These are phyloP conservation scores for Nyctalus aviator DNA, from an alignment of 2,797 vertebrate species.

Conservation along the genomic window DNA sequence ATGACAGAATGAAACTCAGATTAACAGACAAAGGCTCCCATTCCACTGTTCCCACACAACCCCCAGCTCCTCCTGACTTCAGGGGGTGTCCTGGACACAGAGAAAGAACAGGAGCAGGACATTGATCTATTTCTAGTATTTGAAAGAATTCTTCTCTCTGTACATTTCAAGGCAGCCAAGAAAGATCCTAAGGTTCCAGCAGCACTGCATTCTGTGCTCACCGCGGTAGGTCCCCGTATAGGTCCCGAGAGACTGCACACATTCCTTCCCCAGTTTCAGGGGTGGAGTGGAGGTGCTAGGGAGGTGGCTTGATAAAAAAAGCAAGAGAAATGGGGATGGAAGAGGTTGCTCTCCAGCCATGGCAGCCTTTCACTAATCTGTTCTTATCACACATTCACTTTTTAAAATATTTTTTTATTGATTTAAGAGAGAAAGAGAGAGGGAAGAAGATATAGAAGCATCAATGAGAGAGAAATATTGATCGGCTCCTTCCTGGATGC, in stretches of 20 bases:
- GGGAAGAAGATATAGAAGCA: too few species aligned
- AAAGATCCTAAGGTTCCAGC: not conserved
- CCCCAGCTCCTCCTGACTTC: slow-evolving; percentile 6
- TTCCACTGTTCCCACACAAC: not conserved
- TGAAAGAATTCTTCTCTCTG: slow-evolving; percentile 23
- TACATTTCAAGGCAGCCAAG: slow-evolving; percentile 43
- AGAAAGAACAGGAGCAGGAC: slow-evolving; percentile 24
- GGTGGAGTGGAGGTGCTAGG: not conserved
- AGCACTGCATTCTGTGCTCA: not conserved
- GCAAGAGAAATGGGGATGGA: not conserved
- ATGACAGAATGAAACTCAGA: slow-evolving; percentile 62
- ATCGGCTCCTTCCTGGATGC: too few species aligned
- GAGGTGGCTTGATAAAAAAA: not conserved
- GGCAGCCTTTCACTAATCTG: not conserved
- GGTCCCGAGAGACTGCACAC: not conserved
- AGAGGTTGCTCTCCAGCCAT: not conserved
- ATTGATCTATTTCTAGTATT: slow-evolving; percentile 24
- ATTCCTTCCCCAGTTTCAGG: not conserved
- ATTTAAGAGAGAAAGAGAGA: too few species aligned
- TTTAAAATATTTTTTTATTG: not conserved
- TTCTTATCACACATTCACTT: not conserved
- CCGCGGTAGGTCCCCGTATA: not conserved
- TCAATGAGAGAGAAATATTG: too few species aligned
- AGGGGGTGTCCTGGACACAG: not conserved
- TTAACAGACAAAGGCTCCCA: slow-evolving; percentile 1